A percentile compares a stretch with the other conserved stretches of the same genome.
These are phyloP conservation scores for Calephelis nemesis DNA, from an alignment of 1,140 invertebrate genomes.

Conservation along the genomic window DNA sequence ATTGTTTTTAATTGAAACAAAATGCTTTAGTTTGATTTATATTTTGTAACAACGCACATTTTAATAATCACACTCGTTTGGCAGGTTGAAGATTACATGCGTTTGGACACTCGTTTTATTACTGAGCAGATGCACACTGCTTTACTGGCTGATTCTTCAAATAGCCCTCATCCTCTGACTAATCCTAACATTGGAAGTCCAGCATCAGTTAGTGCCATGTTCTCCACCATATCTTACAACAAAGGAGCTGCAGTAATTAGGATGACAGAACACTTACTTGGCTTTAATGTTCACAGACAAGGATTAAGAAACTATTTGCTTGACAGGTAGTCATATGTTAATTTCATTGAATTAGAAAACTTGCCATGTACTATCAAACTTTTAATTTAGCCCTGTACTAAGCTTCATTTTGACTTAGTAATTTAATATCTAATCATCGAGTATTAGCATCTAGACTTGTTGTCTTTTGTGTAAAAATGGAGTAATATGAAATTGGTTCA, in stretches of 20 bases:
- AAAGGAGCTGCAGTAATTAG: conserved; percentile 85
- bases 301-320: conserved; percentile 81
- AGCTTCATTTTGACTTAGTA: too few species aligned
- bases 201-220: conserved; percentile 75
- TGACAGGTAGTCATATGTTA: conserved; percentile 55
- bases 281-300: conserved; percentile 80
- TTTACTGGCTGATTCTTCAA: conserved; percentile 82
- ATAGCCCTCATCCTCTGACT: conserved; percentile 82
- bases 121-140: conserved; percentile 83
- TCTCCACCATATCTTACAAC: conserved; percentile 81
- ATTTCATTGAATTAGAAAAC: too few species aligned
- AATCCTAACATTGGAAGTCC: conserved; percentile 73
- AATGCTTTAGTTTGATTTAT: too few species aligned
- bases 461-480: too few species aligned
- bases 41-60: too few species aligned
- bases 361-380: too few species aligned
- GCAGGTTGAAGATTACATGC: conserved; percentile 76
- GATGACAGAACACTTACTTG: conserved; percentile 88
- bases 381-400: too few species aligned
- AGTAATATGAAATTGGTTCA: too few species aligned
- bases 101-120: conserved; percentile 80
- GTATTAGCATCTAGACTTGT: too few species aligned
- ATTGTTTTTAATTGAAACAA: too few species aligned
- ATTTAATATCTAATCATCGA: too few species aligned
- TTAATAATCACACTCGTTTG: too few species aligned